Base-by-base conservation (phyloP, 2,113 vertebrate genomes). In the Colossoma macropomum region DNA sequence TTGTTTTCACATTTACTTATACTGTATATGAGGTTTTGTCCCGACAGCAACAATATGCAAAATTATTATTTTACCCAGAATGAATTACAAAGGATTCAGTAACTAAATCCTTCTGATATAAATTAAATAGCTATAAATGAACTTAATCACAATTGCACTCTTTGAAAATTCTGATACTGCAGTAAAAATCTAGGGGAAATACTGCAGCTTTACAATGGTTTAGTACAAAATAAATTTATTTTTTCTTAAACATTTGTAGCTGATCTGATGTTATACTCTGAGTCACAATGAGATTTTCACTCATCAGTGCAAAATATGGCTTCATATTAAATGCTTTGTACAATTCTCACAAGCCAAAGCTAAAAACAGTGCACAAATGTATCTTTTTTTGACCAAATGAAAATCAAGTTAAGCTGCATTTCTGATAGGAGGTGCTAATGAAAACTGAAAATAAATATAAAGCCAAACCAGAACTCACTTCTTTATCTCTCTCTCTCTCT, bases 341-440 rank as follows among this genome's bases (percentile, higher is more conserved):
- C 50, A 13, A 2, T 12, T 41, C 65, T 77, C 76, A 76, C 34
- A 34, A 75, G 23, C 30, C 76, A 81, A 56, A 0, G 75, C 75
- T 60, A 25, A 72, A 77, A 41, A 70, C 75, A 70, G 27, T 41
- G 38, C 41, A 38, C 10, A 21, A 32, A 75, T 16, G 27, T 48
- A 19, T 60, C 54, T 75, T 27, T 75, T 27, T 81, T 71, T 73
- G 45, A 73, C 79, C 66, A 68, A 71, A 38, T 48, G 34, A 72
- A 74, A 76, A 82, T 74, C 73, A 68, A 82, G 80, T 76, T 75
- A 38, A 68, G 72, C 66, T 82, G 63, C 77, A 76, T 76, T 50
- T 63, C 48, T 68, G 48, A 75, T 34, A 81, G 28, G 11, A 10
- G 3, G 9, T 66, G 25, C 17, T 19, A 34, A 34, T 68, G 17